Conservation (phyloP, 2,888 invertebrate genomes). For the Acrobasis repandana region DNA sequence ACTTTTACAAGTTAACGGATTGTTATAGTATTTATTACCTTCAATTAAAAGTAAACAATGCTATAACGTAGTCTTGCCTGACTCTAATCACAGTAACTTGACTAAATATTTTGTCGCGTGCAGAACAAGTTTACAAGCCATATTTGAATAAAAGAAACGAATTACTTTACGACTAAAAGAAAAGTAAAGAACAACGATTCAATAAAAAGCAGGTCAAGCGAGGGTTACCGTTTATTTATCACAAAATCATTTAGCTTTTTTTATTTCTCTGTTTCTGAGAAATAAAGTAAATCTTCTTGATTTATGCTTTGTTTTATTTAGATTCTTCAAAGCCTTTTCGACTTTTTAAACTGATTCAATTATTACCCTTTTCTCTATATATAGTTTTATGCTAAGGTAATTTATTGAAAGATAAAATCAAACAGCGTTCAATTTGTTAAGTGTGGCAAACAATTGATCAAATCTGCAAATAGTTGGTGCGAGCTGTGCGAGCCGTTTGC, state of each 20-base stretch:
- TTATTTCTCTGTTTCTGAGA: slow-evolving; percentile 20
- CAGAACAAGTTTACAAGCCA: slow-evolving; percentile 49
- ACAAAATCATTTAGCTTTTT: slow-evolving; percentile 21
- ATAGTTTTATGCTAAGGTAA: neutral
- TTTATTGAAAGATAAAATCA: slow-evolving; percentile 4
- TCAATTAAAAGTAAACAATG: slow-evolving; percentile 45
- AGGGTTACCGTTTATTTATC: slow-evolving; percentile 22
- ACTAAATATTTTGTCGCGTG: slow-evolving; percentile 71
- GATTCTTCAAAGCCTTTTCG: slow-evolving; percentile 13
- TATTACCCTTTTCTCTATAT: neutral
- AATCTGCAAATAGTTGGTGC: slow-evolving; percentile 17
- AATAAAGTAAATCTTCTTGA: slow-evolving; percentile 18
- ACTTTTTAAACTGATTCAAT: neutral
- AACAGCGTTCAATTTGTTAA: slow-evolving; percentile 12
- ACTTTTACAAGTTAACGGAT: neutral
- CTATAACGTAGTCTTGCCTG: slow-evolving; percentile 58
- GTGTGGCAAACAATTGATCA: slow-evolving; percentile 15
- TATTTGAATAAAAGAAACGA: slow-evolving; percentile 55
- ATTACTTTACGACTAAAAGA: slow-evolving; percentile 46
- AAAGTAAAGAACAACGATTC: slow-evolving; percentile 29
- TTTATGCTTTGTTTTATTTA: slow-evolving; percentile 18
- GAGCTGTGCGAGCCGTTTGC: slow-evolving; percentile 5
- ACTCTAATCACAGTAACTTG: slow-evolving; percentile 52
- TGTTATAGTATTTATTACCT: slow-evolving; percentile 29
- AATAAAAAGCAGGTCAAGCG: slow-evolving; percentile 29